Evolutionary conservation across 1,140 invertebrate species (phyloP).

Genomic region (Philotrypesis tridentata): DNA sequence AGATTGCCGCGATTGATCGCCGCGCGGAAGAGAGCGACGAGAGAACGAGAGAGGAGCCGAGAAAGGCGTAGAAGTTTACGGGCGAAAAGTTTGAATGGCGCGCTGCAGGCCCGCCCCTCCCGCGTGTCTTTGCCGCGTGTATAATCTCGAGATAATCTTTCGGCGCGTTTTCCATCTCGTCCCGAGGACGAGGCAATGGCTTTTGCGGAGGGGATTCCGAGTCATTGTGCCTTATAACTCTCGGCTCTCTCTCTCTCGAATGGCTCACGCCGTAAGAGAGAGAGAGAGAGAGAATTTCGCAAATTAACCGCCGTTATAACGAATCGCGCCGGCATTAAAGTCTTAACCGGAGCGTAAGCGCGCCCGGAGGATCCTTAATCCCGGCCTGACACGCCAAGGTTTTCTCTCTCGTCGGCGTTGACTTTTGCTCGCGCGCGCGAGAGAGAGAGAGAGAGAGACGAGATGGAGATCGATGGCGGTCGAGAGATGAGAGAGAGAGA

Average conservation of each 20-base stretch:
- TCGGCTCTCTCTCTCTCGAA: background rate
- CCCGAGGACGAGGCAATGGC: background rate
- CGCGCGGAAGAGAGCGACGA: too few relatives aligned
- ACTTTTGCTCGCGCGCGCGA: background rate
- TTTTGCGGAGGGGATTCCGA: background rate
- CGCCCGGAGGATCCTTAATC: background rate
- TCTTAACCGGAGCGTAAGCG: background rate
- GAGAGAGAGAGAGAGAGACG: too few relatives aligned
- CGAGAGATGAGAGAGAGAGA: too few relatives aligned
- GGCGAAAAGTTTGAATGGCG: too few relatives aligned
- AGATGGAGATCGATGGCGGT: background rate
- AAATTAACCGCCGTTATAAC: slow-evolving; percentile 9
- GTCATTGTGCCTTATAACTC: background rate
- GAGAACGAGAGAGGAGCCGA: too few relatives aligned
- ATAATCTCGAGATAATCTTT: background rate
- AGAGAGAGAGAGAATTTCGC: slow-evolving; percentile 1
- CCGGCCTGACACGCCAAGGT: background rate
- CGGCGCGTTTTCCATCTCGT: background rate
- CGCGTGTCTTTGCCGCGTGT: background rate
- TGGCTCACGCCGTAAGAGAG: too few relatives aligned
- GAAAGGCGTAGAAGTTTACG: too few relatives aligned
- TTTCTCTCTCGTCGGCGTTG: background rate
- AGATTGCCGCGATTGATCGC: too few relatives aligned
- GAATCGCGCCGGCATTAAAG: slow-evolving; percentile 4
- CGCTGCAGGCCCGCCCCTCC: too few relatives aligned